Conservation (phyloP, 92 coral and sea anemone species). For the Pocillopora meandrina region DNA sequence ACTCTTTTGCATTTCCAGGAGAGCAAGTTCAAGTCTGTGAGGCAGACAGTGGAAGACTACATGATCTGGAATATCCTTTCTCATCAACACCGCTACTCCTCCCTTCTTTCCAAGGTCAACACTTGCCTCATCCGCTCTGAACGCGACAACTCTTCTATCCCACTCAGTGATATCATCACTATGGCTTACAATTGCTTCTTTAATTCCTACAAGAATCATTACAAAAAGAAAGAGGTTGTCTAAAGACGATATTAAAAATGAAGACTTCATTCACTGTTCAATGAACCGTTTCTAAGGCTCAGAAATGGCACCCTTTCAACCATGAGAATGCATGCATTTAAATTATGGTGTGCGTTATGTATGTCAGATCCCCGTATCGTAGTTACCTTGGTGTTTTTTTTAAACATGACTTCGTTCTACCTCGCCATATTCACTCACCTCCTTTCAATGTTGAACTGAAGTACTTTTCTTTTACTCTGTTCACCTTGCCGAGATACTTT, state of each 20-base stretch:
- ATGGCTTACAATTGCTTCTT: constrained; percentile 19
- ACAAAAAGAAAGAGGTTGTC: constrained; percentile 22
- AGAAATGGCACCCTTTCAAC: constrained; percentile 9
- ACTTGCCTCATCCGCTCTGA: constrained; percentile 42
- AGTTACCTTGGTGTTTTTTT: constrained; percentile 39
- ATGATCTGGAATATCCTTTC: constrained; percentile 25
- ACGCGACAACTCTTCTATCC: constrained; percentile 36
- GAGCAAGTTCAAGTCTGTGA: constrained; percentile 52
- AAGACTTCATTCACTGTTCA: constrained; percentile 22
- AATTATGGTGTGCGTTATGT: constrained; percentile 14
- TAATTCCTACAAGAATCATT: constrained; percentile 27
- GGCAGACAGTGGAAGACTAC: constrained; percentile 50
- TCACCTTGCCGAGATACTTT: too few species aligned
- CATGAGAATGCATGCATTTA: constrained; percentile 7
- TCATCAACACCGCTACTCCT: constrained; percentile 33
- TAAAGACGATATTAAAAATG: constrained; percentile 20
- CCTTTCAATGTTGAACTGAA: background rate
- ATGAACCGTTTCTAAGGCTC: background rate
- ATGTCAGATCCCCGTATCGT: constrained; percentile 5
- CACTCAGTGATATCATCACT: constrained; percentile 26
- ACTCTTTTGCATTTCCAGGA: constrained; percentile 45
- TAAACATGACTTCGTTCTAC: constrained; percentile 30
- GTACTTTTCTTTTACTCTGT: too few species aligned
- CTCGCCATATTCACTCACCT: constrained; percentile 26
- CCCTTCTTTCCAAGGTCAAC: constrained; percentile 42